Evolutionary conservation across 2,113 vertebrate species (phyloP), one percentile per base, ranked within the genome.

Genomic region (Tragulus kanchil): DNA sequence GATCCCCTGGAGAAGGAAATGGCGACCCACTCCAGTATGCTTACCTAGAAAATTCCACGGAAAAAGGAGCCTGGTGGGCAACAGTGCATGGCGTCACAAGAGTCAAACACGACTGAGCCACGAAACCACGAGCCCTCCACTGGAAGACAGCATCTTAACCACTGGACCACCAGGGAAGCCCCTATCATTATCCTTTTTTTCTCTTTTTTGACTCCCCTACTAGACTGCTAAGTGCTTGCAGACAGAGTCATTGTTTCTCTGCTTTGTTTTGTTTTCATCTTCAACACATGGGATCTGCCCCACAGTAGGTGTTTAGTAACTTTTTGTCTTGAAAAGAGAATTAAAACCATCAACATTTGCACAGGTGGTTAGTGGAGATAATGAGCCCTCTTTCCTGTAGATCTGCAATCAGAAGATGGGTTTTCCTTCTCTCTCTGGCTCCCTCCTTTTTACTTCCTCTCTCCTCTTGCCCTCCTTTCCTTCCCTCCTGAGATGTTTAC

Each of bases 251-350:
- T 69, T 17, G 52, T 58, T 77, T 79, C 64, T 48, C 56, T 85
- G 52, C 23, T 73, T 93, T 36, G 15, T 81, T 95, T 89, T 54
- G 26, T 85, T 95, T 93, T 96, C 42, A 82, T 87, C 56, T 85
- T 92, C 19, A 21, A 1, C 28, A n/a, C 19, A 1, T 2, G 3
- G 17, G 4, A 1, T 77, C 73, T 61, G 79, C 71, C 84, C 78
- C 75, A 75, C 78, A 89, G 45, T 91, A 50, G 42, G 61, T 95
- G n/a, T 79, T 67, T 56, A 28, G 25, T 56, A 62, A 69, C 65
- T 91, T 88, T 85, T 65, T 88, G 59, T 42, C 58, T 78, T 96
- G 36, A 89, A 85, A 67, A 89, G 50, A 93, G 61, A 90, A 54
- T 62, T 42, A 52, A 28, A 88, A 79, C 19, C 42, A 82, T 81